phyloP scores from a whole-genome alignment of 1,140 invertebrate species.

The Pogonomyrmex californicus region DNA sequence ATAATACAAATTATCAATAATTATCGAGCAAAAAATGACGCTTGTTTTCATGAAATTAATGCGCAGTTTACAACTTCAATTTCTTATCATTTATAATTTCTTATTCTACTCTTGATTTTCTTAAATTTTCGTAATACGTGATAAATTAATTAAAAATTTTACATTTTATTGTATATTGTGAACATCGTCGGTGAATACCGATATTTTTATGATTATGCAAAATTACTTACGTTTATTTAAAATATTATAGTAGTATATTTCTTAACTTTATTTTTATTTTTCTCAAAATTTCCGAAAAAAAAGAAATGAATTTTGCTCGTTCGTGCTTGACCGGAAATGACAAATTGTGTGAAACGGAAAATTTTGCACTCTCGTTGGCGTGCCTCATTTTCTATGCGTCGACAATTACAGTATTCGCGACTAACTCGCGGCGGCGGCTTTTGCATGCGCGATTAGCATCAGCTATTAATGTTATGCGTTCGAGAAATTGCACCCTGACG shows the following conservation, averaged over 20 bases:
- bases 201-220: not conserved
- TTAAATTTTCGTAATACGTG: not conserved
- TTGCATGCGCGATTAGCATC: constrained; percentile 31
- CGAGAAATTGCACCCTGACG: constrained; percentile 43
- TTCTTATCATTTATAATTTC: not conserved
- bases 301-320: not conserved
- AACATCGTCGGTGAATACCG: not conserved
- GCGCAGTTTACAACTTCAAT: not conserved
- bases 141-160: not conserved
- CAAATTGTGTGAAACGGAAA: constrained; percentile 24
- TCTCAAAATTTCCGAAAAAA: not conserved
- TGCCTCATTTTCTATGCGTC: constrained; percentile 59
- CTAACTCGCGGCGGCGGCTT: not conserved
- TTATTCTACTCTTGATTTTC: not conserved
- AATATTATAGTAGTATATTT: not conserved
- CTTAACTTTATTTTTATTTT: not conserved
- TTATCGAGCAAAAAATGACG: not conserved
- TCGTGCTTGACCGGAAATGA: not conserved
- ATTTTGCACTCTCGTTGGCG: constrained; percentile 47
- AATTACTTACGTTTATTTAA: not conserved
- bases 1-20: constrained; percentile 17
- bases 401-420: constrained; percentile 30
- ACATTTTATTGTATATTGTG: not conserved
- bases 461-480: constrained; percentile 28
- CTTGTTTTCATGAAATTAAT: not conserved